Evolutionary conservation across 2,797 vertebrate species (phyloP), one percentile per base, ranked within the genome.

Genomic region (Gymnoscopelus braueri): DNA sequence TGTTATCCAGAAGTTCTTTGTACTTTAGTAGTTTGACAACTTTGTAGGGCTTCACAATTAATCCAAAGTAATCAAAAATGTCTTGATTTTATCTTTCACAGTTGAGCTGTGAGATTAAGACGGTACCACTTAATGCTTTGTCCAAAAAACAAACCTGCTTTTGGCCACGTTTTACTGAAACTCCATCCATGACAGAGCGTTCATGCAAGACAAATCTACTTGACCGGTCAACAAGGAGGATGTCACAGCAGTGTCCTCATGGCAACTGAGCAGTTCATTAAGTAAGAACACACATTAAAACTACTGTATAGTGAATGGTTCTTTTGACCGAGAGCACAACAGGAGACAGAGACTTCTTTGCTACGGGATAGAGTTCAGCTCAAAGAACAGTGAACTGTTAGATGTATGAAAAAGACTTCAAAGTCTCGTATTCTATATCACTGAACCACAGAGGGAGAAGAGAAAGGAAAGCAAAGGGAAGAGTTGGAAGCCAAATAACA

Each of bases 231-330:
- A 69, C 60, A 77, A 69, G 71, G 66, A 65, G 39, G 19, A 82
- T 59, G 72, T 68, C 75, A 74, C 57, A 59, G 63, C 75, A 74
- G 71, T 65, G n/a, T 63, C 74, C 80, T 82, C 76, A 80, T 44
- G 29, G 35, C 67, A 77, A 88, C 75, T 73, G 67, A 79, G 65
- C 71, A 52, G 69, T 81, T 80, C 80, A 80, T 87, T 80, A 71
- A 79, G 71, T 70, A 76, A 76, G 90, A 87, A 74, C 76, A 83
- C 83, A 87, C 84, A 89, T 85, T 84, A 85, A 85, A 89, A 86
- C 84, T 70, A 79, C 71, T 76, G 83, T 84, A 85, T 82, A 64
- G 83, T 69, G 72, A 90, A 89, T 70, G 71, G 74, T 61, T 83
- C 51, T 67, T 89, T 82, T 86, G 76, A 87, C 68, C 71, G 65